Conservation (phyloP, 2,888 invertebrate species). For the Halocaridina rubra region DNA sequence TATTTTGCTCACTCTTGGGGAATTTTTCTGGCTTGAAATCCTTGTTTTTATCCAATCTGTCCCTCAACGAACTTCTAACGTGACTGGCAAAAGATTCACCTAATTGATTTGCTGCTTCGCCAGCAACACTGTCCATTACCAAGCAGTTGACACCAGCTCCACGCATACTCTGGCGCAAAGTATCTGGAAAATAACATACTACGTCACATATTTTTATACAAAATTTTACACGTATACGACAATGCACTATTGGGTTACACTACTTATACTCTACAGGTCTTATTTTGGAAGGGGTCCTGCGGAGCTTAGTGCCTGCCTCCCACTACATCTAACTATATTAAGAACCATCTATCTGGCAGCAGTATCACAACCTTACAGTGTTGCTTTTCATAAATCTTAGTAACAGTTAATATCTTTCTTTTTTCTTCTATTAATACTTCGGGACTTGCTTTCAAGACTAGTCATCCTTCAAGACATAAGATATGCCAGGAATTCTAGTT, state of each 20-base stretch:
- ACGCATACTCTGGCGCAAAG: constrained; percentile 53
- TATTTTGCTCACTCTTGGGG: constrained; percentile 56
- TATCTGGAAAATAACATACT: constrained; percentile 31
- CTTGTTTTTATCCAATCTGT: constrained; percentile 41
- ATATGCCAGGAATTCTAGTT: too few relatives aligned
- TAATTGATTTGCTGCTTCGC: constrained; percentile 50
- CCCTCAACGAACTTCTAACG: constrained; percentile 36
- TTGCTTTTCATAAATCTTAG: too few relatives aligned
- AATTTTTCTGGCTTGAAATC: constrained; percentile 57
- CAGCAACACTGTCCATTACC: constrained; percentile 51
- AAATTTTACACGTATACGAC: too few relatives aligned
- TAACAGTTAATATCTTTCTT: too few relatives aligned
- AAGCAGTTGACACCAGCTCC: constrained; percentile 48
- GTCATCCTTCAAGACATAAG: too few relatives aligned
- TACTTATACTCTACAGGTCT: background rate
- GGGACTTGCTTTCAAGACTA: too few relatives aligned
- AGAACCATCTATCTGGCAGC: background rate
- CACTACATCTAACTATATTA: background rate
- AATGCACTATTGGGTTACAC: background rate
- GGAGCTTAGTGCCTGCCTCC: background rate
- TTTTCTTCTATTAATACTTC: too few relatives aligned
- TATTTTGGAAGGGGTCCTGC: background rate
- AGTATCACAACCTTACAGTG: too few relatives aligned
- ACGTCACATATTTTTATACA: background rate
- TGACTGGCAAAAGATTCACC: constrained; percentile 47